Conservation (phyloP, 35 echinoderm and acorn worm genomes). For the Apostichopus parvimensis region DNA sequence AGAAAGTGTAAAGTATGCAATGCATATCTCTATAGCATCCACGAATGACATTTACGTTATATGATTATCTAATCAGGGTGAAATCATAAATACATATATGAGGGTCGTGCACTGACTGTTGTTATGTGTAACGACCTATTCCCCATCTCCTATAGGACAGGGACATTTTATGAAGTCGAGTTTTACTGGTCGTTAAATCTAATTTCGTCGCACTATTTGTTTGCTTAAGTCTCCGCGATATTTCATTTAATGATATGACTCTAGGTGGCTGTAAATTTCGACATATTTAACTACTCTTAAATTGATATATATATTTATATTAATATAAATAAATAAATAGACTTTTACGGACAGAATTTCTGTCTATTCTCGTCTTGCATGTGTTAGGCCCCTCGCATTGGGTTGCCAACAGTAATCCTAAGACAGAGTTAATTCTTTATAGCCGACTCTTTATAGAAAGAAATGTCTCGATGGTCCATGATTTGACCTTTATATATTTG, state of each 20-base stretch:
- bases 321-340: slow-evolving; percentile 4
- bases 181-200: neutral
- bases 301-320: slow-evolving; percentile 29
- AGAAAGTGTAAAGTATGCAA: too few species aligned
- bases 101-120: neutral
- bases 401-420: too few species aligned
- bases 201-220: neutral
- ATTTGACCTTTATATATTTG: too few species aligned
- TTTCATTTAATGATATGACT: neutral
- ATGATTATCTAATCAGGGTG: neutral
- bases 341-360: neutral
- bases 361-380: too few species aligned
- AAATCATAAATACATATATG: neutral
- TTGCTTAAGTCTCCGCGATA: neutral
- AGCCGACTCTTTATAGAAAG: too few species aligned
- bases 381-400: too few species aligned
- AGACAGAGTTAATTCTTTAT: too few species aligned
- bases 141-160: neutral
- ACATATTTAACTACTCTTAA: neutral
- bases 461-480: too few species aligned
- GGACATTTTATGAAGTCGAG: neutral
- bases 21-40: too few species aligned
- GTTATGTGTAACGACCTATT: neutral
- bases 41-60: too few species aligned
- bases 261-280: neutral